Percentiles rank a stretch among this genome's conserved stretches.
Conservation (phyloP, 2,113 vertebrate genomes). For the Irena cyanogastra region DNA sequence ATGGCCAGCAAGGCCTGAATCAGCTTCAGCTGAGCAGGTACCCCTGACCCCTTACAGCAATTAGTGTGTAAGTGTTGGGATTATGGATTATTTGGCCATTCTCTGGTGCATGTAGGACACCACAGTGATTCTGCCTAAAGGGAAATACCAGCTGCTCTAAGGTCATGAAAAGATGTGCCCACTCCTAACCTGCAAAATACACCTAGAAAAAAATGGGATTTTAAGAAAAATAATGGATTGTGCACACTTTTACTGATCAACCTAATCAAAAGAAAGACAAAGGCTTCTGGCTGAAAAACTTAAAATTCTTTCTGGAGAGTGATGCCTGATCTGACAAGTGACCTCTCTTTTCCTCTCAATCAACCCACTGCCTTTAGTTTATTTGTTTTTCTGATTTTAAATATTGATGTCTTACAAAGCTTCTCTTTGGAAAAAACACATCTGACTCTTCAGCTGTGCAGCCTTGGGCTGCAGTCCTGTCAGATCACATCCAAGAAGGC, state of each 20-base stretch:
- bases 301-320: background rate
- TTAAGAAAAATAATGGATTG: background rate
- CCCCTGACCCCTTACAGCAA: background rate
- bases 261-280: background rate
- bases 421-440: background rate
- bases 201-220: background rate
- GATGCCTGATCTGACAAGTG: background rate
- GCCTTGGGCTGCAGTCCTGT: constrained; percentile 5
- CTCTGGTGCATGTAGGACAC: background rate
- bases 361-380: background rate
- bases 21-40: background rate
- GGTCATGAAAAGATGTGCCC: background rate
- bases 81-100: background rate
- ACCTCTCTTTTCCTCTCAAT: background rate
- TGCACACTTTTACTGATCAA: background rate
- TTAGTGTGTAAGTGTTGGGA: background rate
- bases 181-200: background rate
- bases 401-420: constrained; percentile 22
- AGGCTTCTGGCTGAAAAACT: background rate
- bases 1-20: background rate
- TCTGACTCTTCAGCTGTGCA: background rate
- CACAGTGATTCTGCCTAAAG: background rate
- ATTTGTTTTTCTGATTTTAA: constrained; percentile 29
- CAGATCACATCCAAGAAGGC: background rate
- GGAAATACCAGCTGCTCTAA: background rate